Percentiles rank a stretch among this genome's conserved stretches.
Evolutionary conservation across 2,888 invertebrate genomes (phyloP).

Genomic region (Habrosyne pyritoides): DNA sequence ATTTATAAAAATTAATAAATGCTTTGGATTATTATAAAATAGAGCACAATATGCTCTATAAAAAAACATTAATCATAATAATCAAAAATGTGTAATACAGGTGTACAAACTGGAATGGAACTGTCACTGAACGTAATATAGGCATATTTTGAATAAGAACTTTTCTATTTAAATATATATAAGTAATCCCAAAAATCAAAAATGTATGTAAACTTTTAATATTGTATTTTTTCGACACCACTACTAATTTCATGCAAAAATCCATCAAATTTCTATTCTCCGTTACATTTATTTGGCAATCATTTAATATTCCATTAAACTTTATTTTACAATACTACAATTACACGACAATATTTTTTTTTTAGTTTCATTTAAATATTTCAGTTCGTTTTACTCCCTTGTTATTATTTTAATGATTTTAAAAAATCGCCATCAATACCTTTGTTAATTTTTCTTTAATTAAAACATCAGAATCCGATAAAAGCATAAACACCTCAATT

Average conservation of each 20-base stretch:
- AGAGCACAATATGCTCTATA: neutral
- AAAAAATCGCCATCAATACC: slow-evolving; percentile 57
- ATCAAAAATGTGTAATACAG: too few species aligned
- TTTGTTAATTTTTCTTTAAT: slow-evolving; percentile 20
- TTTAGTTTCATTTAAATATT: slow-evolving; percentile 59
- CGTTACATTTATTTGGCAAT: slow-evolving; percentile 20
- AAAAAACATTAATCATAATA: neutral
- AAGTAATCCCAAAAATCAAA: neutral
- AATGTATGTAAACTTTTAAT: neutral
- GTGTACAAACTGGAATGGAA: too few species aligned
- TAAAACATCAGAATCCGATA: neutral
- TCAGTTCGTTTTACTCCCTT: slow-evolving; percentile 80
- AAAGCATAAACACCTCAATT: slow-evolving; percentile 35
- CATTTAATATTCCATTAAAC: slow-evolving; percentile 26
- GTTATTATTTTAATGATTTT: slow-evolving; percentile 61
- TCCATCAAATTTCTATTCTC: slow-evolving; percentile 44
- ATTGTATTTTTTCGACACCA: slow-evolving; percentile 6
- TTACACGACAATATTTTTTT: slow-evolving; percentile 47
- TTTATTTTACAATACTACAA: slow-evolving; percentile 60
- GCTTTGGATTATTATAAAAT: neutral
- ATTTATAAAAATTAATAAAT: neutral
- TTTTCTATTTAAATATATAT: too few species aligned
- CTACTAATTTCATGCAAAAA: slow-evolving; percentile 47
- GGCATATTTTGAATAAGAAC: too few species aligned
- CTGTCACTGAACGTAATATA: too few species aligned